These are phyloP conservation scores for Hypsopygia costalis DNA, from an alignment of 2,888 invertebrate genomes.

Conservation along the genomic window DNA sequence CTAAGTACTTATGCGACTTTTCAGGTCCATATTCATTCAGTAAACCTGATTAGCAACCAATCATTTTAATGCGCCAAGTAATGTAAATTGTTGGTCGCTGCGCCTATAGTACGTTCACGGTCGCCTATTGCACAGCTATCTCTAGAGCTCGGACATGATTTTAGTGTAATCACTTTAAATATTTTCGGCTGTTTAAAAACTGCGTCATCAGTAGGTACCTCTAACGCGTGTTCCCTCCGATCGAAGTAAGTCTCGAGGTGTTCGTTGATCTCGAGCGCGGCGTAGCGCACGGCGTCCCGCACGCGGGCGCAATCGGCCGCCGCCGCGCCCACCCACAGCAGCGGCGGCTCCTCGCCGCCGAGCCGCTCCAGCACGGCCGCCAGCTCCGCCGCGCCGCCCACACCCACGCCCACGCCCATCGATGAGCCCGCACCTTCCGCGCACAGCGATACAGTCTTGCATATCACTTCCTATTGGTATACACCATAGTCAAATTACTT, in stretches of 20 bases:
- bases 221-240: conserved; percentile 92
- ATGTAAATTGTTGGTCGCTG: too few relatives aligned
- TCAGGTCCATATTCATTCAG: too few relatives aligned
- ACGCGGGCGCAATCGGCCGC: conserved; percentile 86
- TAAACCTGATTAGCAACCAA: too few relatives aligned
- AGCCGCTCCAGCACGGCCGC: conserved; percentile 82
- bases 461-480: conserved; percentile 86
- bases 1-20: too few relatives aligned
- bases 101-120: too few relatives aligned
- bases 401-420: conserved; percentile 10
- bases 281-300: conserved; percentile 91
- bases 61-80: too few relatives aligned
- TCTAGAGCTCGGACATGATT: too few relatives aligned
- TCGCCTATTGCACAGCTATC: too few relatives aligned
- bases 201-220: too few relatives aligned
- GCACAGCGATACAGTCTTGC: conserved; percentile 82
- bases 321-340: conserved; percentile 91
- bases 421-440: conserved; percentile 36
- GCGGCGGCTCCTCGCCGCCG: conserved; percentile 88
- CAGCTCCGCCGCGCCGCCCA: conserved; percentile 43
- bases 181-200: too few relatives aligned
- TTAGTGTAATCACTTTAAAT: too few relatives aligned
- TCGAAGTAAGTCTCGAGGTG: conserved; percentile 97
- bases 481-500: too few relatives aligned
- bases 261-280: conserved; percentile 95